A percentile compares a stretch with the other conserved stretches of the same genome.
These are phyloP conservation scores for Epizoanthus rinbou DNA, from an alignment of 92 coral and sea anemone genomes.

Conservation along the genomic window DNA sequence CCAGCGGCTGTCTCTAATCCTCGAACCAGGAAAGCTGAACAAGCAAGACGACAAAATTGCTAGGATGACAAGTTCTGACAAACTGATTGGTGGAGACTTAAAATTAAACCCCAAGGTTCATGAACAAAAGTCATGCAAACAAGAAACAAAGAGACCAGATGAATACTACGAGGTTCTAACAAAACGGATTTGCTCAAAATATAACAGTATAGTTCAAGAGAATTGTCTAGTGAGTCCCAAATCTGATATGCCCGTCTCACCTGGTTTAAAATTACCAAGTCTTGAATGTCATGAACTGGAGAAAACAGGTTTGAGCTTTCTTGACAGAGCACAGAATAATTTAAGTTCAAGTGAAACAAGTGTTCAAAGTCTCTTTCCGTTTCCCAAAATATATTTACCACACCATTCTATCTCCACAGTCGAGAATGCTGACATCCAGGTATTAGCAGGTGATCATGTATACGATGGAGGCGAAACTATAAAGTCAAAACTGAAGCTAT, in stretches of 20 bases:
- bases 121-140: background rate
- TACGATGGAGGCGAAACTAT: background rate
- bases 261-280: background rate
- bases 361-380: background rate
- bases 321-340: background rate
- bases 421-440: background rate
- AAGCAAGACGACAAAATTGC: background rate
- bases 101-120: background rate
- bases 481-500: background rate
- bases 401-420: conserved; percentile 2
- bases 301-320: background rate
- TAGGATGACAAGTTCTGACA: background rate
- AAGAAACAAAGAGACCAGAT: background rate
- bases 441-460: background rate
- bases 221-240: too few relatives aligned
- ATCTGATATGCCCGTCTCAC: background rate
- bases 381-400: background rate
- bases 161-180: background rate
- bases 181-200: background rate
- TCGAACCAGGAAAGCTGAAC: background rate
- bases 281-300: background rate
- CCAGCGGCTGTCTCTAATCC: background rate
- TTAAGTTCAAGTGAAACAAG: background rate
- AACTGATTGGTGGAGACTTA: background rate
- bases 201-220: background rate